These are phyloP conservation scores for Triops cancriformis DNA, from an alignment of 1,140 invertebrate genomes.

Conservation along the genomic window DNA sequence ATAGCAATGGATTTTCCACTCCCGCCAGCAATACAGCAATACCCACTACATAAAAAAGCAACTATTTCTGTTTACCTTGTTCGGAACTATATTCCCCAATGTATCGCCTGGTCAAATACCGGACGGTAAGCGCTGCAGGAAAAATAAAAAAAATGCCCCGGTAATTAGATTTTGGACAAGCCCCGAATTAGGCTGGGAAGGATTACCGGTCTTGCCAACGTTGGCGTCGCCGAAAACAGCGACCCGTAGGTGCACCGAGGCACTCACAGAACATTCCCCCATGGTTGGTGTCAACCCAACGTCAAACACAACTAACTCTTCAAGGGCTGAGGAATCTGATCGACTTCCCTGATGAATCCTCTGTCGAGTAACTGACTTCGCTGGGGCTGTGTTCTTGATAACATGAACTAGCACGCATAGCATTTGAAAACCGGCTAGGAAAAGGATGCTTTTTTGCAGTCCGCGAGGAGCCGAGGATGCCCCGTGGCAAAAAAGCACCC, in stretches of 20 bases:
- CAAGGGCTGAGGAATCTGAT: neutral
- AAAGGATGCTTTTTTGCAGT: neutral
- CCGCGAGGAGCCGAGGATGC: neutral
- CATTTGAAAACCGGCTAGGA: neutral
- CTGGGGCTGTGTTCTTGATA: neutral
- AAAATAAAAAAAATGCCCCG: too few relatives aligned
- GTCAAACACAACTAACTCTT: too few relatives aligned
- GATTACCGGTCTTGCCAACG: neutral
- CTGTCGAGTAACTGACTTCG: neutral
- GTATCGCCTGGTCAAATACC: constrained; percentile 78
- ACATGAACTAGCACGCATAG: constrained; percentile 13
- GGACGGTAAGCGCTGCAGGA: constrained; percentile 67
- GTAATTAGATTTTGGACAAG: too few relatives aligned
- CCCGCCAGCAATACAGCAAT: neutral
- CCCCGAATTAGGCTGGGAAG: too few relatives aligned
- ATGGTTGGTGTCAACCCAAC: neutral
- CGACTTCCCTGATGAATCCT: neutral
- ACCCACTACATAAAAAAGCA: too few relatives aligned
- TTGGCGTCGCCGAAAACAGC: neutral
- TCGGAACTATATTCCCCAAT: constrained; percentile 91
- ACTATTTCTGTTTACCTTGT: constrained; percentile 52
- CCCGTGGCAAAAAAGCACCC: neutral
- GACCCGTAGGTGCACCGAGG: neutral
- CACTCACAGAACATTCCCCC: neutral
- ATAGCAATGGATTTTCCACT: neutral